Conservation (phyloP, 2,888 invertebrate genomes). For the Drosophila setosimentum region DNA sequence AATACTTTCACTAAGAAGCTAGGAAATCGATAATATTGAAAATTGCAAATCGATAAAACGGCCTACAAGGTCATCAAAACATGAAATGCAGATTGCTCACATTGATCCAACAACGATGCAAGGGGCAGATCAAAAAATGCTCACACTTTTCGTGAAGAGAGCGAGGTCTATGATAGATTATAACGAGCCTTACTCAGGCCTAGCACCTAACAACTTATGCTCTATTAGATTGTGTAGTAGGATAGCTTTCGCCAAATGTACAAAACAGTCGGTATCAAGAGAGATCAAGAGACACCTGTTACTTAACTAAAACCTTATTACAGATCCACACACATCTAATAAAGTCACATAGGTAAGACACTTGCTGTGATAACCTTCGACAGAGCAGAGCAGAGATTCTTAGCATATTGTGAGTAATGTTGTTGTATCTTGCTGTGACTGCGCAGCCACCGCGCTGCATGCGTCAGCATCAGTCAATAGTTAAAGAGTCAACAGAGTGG, state of each 20-base stretch:
- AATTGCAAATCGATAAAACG: not conserved
- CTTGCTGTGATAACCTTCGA: conserved; percentile 40
- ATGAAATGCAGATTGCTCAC: not conserved
- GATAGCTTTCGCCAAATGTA: no score
- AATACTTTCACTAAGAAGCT: not conserved
- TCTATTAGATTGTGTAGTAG: not conserved
- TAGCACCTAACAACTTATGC: not conserved
- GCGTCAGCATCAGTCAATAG: conserved; percentile 28
- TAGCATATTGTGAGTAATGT: conserved; percentile 45
- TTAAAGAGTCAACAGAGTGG: conserved; percentile 9
- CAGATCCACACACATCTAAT: conserved; percentile 1
- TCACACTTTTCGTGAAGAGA: no score
- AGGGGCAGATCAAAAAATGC: not conserved
- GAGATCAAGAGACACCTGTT: not conserved
- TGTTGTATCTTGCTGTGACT: conserved; percentile 15
- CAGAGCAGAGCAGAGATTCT: conserved; percentile 1
- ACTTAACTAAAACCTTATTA: no score
- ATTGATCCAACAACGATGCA: not conserved
- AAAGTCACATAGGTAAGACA: conserved; percentile 18
- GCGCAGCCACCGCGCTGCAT: conserved; percentile 33
- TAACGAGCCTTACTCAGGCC: not conserved
- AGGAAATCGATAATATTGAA: not conserved
- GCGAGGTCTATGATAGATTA: no score
- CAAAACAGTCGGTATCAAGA: no score
- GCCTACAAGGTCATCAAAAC: not conserved